Conservation (phyloP, 2,797 vertebrate species). For the Dipus sagitta region DNA sequence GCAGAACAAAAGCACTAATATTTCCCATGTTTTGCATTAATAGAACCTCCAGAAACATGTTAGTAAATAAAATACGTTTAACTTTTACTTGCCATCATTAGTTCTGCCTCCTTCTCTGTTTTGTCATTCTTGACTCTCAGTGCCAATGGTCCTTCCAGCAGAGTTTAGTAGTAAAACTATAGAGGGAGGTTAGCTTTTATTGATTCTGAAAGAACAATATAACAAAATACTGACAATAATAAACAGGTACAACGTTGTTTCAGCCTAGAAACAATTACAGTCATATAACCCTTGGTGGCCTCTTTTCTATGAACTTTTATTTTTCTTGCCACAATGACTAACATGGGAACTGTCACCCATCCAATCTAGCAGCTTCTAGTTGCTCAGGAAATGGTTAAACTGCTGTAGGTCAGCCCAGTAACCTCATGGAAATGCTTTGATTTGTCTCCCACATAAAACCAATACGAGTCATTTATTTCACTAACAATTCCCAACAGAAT, state of each 20-base stretch:
- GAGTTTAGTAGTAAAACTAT: constrained; percentile 80
- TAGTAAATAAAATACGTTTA: constrained; percentile 8
- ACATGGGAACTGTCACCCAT: constrained; percentile 81
- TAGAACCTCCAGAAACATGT: constrained; percentile 1
- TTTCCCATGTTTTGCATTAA: constrained; percentile 32
- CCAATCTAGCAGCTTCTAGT: constrained; percentile 82
- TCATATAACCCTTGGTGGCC: constrained; percentile 87
- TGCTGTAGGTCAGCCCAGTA: constrained; percentile 79
- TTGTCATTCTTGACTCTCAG: constrained; percentile 15
- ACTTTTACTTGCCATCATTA: constrained; percentile 4
- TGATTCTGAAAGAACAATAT: constrained; percentile 88
- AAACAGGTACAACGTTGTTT: constrained; percentile 87
- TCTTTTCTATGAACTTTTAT: constrained; percentile 87
- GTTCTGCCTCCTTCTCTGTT: constrained; percentile 63
- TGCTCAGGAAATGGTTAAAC: constrained; percentile 87
- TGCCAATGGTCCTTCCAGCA: constrained; percentile 59
- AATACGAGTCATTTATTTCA: constrained; percentile 85
- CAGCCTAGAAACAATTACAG: constrained; percentile 86
- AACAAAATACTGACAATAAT: constrained; percentile 86
- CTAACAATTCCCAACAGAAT: constrained; percentile 83
- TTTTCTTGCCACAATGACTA: constrained; percentile 85
- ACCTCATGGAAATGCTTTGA: constrained; percentile 85
- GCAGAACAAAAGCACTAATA: not conserved
- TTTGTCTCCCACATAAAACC: constrained; percentile 86
- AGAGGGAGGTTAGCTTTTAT: constrained; percentile 84